phyloP scores from a whole-genome alignment of 2,113 vertebrate genomes.

The Poeciliopsis turrubarensis region DNA sequence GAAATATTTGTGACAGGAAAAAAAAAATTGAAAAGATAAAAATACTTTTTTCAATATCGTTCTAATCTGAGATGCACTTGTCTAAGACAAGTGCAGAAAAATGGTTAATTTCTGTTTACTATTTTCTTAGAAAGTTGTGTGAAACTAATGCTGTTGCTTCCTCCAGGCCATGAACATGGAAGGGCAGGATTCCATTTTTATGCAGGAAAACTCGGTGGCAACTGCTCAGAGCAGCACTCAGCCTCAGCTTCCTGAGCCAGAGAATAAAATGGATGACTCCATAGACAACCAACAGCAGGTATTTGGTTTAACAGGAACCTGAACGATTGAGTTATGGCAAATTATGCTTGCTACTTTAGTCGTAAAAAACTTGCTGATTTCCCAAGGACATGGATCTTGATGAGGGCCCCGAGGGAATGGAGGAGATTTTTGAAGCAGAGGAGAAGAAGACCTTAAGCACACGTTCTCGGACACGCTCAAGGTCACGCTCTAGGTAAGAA shows the following conservation, averaged over 20 bases:
- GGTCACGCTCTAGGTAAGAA: constrained; percentile 92
- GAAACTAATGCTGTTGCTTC: neutral
- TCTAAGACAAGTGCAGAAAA: neutral
- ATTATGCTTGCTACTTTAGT: neutral
- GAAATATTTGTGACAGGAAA: neutral
- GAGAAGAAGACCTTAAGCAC: constrained; percentile 89
- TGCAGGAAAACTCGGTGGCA: constrained; percentile 87
- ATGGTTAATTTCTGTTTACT: neutral
- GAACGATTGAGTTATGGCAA: neutral
- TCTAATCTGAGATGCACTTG: neutral
- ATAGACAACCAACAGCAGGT: constrained; percentile 98
- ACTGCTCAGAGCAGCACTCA: constrained; percentile 89
- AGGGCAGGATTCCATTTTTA: constrained; percentile 90
- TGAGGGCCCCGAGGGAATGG: constrained; percentile 90
- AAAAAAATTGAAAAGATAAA: neutral
- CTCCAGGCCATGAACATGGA: constrained; percentile 79
- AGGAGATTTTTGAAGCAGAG: constrained; percentile 92
- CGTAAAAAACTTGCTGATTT: neutral
- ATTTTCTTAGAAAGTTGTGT: neutral
- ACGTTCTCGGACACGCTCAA: constrained; percentile 92
- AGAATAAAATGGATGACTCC: constrained; percentile 90
- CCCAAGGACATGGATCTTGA: constrained; percentile 90
- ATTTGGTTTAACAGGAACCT: constrained; percentile 5
- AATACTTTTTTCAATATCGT: neutral
- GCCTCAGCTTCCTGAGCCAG: constrained; percentile 87